These are phyloP conservation scores for Eupithecia subumbrata DNA, from an alignment of 2,888 invertebrate species.

Conservation along the genomic window DNA sequence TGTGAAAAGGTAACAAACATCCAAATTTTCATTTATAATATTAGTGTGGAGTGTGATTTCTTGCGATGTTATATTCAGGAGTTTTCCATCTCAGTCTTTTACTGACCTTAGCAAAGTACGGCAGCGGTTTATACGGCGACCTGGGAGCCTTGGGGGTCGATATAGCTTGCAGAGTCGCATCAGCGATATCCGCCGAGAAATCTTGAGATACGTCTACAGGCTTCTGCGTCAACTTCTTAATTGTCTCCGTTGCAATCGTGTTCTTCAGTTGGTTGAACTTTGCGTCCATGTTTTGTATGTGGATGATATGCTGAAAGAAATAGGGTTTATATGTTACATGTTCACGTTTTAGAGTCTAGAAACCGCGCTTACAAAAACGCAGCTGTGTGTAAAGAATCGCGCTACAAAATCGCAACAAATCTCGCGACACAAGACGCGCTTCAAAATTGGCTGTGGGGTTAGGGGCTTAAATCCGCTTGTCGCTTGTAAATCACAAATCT, in stretches of 20 bases:
- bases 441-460: too few species aligned
- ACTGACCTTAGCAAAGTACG: constrained; percentile 60
- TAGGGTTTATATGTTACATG: background rate
- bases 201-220: background rate
- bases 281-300: constrained; percentile 42
- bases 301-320: constrained; percentile 47
- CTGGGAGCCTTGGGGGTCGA: background rate
- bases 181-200: background rate
- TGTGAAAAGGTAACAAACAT: too few species aligned
- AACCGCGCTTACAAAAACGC: too few species aligned
- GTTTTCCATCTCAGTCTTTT: background rate
- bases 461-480: too few species aligned
- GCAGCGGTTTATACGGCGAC: constrained; percentile 27
- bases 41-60: too few species aligned
- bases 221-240: constrained; percentile 19
- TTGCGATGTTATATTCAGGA: too few species aligned
- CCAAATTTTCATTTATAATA: too few species aligned
- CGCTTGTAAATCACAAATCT: too few species aligned
- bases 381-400: too few species aligned
- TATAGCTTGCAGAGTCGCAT: background rate
- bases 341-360: background rate
- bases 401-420: too few species aligned
- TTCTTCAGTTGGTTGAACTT: constrained; percentile 36
- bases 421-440: too few species aligned
- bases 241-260: constrained; percentile 17